Evolutionary conservation across 2,113 vertebrate genomes (phyloP).

Genomic region (Hippolais icterina): DNA sequence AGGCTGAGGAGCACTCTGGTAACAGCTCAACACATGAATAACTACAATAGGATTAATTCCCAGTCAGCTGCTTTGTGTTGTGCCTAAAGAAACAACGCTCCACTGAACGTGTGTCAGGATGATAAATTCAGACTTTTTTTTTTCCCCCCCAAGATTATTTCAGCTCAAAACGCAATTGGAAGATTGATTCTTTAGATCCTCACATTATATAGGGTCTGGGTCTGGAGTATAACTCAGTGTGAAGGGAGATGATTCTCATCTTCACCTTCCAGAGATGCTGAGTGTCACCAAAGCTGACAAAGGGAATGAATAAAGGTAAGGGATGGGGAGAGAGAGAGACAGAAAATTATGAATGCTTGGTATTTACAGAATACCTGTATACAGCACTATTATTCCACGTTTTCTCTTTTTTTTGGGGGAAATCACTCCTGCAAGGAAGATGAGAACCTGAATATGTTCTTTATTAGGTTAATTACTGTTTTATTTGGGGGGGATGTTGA

Average conservation of each 20-base stretch:
- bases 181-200: conserved; percentile 56
- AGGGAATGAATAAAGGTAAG: conserved; percentile 21
- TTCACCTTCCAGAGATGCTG: neutral
- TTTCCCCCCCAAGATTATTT: neutral
- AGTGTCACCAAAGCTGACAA: neutral
- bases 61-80: conserved; percentile 4
- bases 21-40: neutral
- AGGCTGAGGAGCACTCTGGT: neutral
- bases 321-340: neutral
- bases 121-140: conserved; percentile 19
- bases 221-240: conserved; percentile 27
- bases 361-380: neutral
- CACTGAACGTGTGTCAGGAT: conserved; percentile 6
- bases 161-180: conserved; percentile 51
- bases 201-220: conserved; percentile 11
- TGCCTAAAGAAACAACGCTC: conserved; percentile 28
- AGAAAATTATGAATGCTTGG: neutral
- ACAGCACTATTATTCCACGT: neutral
- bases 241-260: conserved; percentile 32
- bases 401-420: neutral
- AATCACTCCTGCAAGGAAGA: neutral
- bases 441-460: neutral
- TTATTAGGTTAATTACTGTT: conserved; percentile 50
- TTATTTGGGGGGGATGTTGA: neutral
- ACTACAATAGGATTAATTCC: neutral